These are phyloP conservation scores for Cynopterus sphinx DNA, from an alignment of 2,797 vertebrate genomes.

Conservation along the genomic window DNA sequence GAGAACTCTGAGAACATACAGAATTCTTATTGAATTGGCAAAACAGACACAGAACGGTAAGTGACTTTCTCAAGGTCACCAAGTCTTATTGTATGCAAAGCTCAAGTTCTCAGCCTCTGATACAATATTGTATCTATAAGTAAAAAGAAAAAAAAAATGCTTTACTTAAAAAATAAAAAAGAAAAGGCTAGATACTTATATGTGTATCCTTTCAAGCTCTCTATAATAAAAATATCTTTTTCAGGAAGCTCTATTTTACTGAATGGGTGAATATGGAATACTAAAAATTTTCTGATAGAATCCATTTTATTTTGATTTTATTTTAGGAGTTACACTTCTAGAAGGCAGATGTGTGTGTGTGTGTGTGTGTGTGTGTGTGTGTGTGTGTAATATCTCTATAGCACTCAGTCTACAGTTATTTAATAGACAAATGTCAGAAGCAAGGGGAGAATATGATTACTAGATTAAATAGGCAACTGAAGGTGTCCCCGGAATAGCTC, in stretches of 20 bases:
- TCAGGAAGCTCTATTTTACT: neutral
- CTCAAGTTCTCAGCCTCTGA: neutral
- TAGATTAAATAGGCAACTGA: neutral
- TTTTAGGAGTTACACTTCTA: slow-evolving; percentile 20
- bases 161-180: neutral
- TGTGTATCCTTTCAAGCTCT: neutral
- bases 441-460: neutral
- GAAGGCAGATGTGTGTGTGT: neutral
- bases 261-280: neutral
- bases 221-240: neutral
- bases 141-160: neutral
- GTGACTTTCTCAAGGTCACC: neutral
- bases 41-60: neutral
- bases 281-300: neutral
- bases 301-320: neutral
- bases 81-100: neutral
- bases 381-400: neutral
- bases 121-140: neutral
- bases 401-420: neutral
- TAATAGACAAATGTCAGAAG: neutral
- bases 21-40: slow-evolving; percentile 39
- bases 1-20: neutral
- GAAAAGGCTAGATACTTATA: neutral
- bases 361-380: no score
- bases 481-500: neutral